Evolutionary conservation across 2,888 invertebrate species (phyloP).

Genomic region (Nemoura dubitans): DNA sequence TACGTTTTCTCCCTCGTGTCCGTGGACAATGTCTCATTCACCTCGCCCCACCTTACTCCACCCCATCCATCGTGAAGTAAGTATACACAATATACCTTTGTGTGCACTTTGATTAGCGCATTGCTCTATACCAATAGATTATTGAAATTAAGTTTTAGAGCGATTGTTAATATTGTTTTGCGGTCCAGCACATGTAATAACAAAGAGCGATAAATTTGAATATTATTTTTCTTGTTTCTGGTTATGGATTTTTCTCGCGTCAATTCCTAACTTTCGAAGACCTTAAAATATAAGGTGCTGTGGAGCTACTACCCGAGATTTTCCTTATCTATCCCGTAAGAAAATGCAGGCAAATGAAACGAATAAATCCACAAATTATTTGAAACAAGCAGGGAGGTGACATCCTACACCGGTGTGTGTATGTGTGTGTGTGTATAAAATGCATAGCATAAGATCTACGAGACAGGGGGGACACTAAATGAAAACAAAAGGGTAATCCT

Average conservation of each 20-base stretch:
- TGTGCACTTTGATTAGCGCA: neutral
- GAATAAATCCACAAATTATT: neutral
- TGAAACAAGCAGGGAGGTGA: slow-evolving; percentile 16
- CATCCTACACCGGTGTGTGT: neutral
- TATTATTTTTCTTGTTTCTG: too few species aligned
- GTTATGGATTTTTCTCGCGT: too few species aligned
- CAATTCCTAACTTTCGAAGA: too few species aligned
- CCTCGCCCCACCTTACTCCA: neutral
- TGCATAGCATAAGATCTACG: neutral
- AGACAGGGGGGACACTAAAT: slow-evolving; percentile 30
- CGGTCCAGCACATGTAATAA: too few species aligned
- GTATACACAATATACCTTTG: neutral
- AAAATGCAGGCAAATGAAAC: neutral
- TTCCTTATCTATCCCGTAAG: too few species aligned
- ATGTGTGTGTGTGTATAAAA: neutral
- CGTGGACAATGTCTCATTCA: neutral
- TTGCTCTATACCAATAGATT: too few species aligned
- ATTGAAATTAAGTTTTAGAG: too few species aligned
- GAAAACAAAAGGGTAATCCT: slow-evolving; percentile 42
- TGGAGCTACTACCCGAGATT: too few species aligned
- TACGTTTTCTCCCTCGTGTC: slow-evolving; percentile 3
- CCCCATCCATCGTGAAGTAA: too few species aligned
- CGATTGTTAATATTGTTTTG: too few species aligned
- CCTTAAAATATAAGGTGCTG: too few species aligned
- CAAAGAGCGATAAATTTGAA: too few species aligned